Percentiles rank a stretch among this genome's conserved stretches.
Conservation (phyloP, 1,140 invertebrate genomes). For the Rhopalosiphum padi region DNA sequence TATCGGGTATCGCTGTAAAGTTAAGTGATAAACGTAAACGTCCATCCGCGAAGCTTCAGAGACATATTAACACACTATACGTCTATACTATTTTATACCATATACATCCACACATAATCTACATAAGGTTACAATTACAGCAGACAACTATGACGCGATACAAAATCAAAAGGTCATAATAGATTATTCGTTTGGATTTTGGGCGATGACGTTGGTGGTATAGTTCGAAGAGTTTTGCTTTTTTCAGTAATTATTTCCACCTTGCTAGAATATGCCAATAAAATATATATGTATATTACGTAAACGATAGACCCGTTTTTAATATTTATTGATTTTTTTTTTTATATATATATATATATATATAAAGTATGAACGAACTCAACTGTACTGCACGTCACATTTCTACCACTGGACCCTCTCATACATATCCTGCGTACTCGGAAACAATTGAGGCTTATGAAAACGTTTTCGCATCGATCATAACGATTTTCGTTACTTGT, state of each 20-base stretch:
- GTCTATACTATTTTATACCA: neutral
- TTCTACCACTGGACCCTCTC: neutral
- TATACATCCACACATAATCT: neutral
- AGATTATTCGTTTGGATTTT: neutral
- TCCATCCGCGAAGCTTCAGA: neutral
- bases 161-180: neutral
- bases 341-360: neutral
- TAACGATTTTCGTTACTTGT: neutral
- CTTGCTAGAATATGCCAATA: neutral
- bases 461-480: neutral
- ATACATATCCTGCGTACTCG: neutral
- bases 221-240: neutral
- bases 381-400: neutral
- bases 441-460: neutral
- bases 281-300: neutral
- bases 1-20: neutral
- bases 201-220: neutral
- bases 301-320: neutral
- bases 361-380: neutral
- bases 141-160: neutral
- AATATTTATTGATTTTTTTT: slow-evolving; percentile 13
- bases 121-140: neutral
- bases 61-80: neutral
- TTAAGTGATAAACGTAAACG: neutral
- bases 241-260: neutral